A percentile compares a stretch with the other conserved stretches of the same genome.
Evolutionary conservation across 2,888 invertebrate species (phyloP).

Genomic region (Blastobasis adustella): DNA sequence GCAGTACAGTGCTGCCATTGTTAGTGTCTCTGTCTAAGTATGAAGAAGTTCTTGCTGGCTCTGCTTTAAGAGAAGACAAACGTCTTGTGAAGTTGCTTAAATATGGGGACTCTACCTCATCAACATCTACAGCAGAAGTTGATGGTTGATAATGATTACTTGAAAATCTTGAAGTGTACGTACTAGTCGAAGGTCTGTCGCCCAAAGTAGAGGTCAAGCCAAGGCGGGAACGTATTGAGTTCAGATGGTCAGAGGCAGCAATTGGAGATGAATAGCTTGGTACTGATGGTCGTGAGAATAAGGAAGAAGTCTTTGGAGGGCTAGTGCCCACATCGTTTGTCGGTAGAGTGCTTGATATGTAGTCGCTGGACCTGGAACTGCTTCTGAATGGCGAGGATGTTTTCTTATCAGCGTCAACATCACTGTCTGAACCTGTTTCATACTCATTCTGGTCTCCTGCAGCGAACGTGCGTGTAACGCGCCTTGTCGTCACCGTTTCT

Average conservation of each 20-base stretch:
- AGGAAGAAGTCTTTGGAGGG: conserved; percentile 43
- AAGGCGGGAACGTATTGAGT: conserved; percentile 74
- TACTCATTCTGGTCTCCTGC: conserved; percentile 72
- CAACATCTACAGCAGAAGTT: conserved; percentile 61
- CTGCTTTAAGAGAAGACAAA: conserved; percentile 64
- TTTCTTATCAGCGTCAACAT: conserved; percentile 72
- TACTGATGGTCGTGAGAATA: conserved; percentile 57
- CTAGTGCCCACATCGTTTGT: conserved; percentile 44
- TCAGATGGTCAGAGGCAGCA: conserved; percentile 68
- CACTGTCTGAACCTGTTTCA: conserved; percentile 83
- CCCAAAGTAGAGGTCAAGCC: conserved; percentile 63
- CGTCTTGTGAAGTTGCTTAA: conserved; percentile 81
- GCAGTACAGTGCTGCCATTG: conserved; percentile 51
- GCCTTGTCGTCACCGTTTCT: conserved; percentile 69
- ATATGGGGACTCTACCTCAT: conserved; percentile 79
- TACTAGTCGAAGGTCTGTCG: conserved; percentile 46
- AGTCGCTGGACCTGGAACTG: conserved; percentile 57
- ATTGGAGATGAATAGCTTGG: conserved; percentile 44
- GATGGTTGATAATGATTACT: conserved; percentile 50
- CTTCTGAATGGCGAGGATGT: conserved; percentile 48
- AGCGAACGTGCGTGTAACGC: conserved; percentile 64
- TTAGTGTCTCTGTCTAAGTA: conserved; percentile 51
- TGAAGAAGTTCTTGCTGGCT: conserved; percentile 39
- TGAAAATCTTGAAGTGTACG: conserved; percentile 41
- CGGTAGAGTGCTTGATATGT: conserved; percentile 57